phyloP scores from a whole-genome alignment of 2,113 vertebrate species.

The Mustela nigripes region DNA sequence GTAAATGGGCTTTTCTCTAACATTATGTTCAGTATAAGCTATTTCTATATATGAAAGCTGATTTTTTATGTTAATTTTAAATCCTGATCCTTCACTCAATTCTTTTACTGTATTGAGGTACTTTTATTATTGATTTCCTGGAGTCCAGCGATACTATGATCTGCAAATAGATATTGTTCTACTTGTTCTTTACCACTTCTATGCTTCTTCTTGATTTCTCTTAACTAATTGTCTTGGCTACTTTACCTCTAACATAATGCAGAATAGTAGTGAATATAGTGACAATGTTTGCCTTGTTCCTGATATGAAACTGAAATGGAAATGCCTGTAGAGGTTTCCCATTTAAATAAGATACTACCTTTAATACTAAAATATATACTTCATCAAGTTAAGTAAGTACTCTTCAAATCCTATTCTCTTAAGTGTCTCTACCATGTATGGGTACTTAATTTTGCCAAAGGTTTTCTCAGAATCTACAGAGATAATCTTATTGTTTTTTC shows the following conservation, averaged over 20 bases:
- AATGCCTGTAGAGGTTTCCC: neutral
- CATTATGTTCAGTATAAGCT: neutral
- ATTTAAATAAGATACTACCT: neutral
- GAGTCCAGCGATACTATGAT: neutral
- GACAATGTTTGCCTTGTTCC: neutral
- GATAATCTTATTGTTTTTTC: neutral
- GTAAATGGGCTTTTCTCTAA: neutral
- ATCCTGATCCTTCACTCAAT: neutral
- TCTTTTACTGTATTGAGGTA: neutral
- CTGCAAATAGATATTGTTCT: neutral
- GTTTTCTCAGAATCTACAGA: neutral
- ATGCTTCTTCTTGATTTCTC: neutral
- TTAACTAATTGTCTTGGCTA: neutral
- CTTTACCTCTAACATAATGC: neutral
- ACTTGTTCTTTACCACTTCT: neutral
- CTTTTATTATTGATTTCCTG: neutral
- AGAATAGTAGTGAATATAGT: neutral
- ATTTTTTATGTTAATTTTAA: neutral
- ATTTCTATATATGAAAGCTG: neutral
- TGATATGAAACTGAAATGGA: neutral
- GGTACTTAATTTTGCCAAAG: neutral
- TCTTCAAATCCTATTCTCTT: neutral
- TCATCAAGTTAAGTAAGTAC: neutral
- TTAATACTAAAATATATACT: neutral
- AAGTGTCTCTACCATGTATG: neutral